Evolutionary conservation across 1,140 invertebrate species (phyloP), one percentile per base, ranked within the genome.

Genomic region (Dermatophagoides farinae): DNA sequence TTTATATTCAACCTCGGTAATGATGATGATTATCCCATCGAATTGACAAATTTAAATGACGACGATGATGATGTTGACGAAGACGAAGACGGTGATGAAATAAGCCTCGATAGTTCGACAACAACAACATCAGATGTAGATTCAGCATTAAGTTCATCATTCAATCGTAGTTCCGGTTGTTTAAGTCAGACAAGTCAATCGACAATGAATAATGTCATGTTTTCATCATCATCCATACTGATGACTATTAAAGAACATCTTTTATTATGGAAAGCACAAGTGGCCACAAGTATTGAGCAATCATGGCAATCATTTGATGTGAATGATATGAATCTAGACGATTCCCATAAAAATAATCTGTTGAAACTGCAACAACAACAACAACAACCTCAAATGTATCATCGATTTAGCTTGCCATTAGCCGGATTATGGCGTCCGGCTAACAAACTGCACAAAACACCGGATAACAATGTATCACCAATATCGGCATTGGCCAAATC

Each of bases 1-100:
- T 31, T 31, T 31, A 31, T 31, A 31, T 31, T 31, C 8, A 31
- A 31, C 8, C 31, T 31, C 8, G 31, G 31, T 20, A 18, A 20
- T 12, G 53, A 63, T 20, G 65, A 65, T 11, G 84, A 89, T 66
- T 72, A 88, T 52, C 87, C 87, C 1, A 92, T 92, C 49, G 88
- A 92, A 73, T 71, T 92, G 23, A 76, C 86, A n/a, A 77, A 86
- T 22, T 73, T 90, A 44, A 87, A 91, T 68, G 83, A 86, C 2
- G 23, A 22, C 18, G 57, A 12, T 51, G 41, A 40, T 18, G 61
- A 61, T 39, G 64, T 64, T 31, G 31, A 31, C 8, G 31, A 31
- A 31, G 31, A n/a, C n/a, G n/a, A 31, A 51, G 46, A 25, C 10
- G 50, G 53, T 8, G 61, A 62, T 40, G 16, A 31, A 31, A 31